Percentiles rank a stretch among this genome's conserved stretches.
Evolutionary conservation across 2,113 vertebrate species (phyloP).

Genomic region (Ailurus styani): DNA sequence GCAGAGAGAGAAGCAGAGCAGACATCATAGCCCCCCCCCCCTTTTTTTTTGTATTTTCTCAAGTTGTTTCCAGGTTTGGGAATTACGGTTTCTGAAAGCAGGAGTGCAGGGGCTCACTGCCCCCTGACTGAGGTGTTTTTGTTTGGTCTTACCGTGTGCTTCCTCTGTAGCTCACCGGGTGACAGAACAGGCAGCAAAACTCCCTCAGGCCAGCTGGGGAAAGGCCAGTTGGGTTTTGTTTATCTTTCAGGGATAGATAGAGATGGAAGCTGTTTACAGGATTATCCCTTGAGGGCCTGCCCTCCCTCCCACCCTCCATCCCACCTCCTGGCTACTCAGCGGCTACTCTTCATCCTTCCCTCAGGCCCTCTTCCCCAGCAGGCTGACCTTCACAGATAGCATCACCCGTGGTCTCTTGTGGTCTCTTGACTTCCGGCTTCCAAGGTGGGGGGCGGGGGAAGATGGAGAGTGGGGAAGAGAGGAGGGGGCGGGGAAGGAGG

Average conservation of each 20-base stretch:
- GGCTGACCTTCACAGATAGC: background rate
- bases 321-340: background rate
- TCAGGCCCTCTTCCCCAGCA: fast-evolving
- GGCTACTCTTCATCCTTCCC: too few species aligned
- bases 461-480: background rate
- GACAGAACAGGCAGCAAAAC: background rate
- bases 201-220: background rate
- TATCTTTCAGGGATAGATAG: background rate
- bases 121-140: background rate
- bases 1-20: background rate
- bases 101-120: background rate
- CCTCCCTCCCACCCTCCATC: background rate
- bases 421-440: background rate
- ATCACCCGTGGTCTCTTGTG: too few species aligned
- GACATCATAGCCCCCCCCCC: background rate
- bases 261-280: background rate
- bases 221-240: background rate
- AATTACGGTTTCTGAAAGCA: conserved; percentile 22
- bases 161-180: background rate
- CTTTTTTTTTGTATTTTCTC: background rate
- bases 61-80: conserved; percentile 16
- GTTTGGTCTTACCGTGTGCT: background rate
- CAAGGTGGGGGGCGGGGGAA: fast-evolving
- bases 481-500: background rate
- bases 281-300: background rate